A percentile compares a stretch with the other conserved stretches of the same genome.
Evolutionary conservation across 2,113 vertebrate genomes (phyloP).

Genomic region (Phaethornis superciliosus): DNA sequence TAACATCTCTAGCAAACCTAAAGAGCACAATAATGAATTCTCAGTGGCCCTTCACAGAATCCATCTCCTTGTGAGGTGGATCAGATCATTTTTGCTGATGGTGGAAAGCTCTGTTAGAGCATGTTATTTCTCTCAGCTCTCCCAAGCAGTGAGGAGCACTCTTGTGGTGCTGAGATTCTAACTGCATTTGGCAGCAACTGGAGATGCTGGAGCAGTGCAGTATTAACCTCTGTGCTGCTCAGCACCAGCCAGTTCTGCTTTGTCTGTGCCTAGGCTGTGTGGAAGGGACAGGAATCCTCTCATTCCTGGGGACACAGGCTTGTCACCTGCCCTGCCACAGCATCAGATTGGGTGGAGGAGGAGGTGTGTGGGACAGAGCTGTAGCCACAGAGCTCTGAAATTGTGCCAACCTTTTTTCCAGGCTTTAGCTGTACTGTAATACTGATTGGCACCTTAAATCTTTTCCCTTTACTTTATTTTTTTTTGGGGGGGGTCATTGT

Average conservation of each 20-base stretch:
- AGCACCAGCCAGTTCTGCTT: neutral
- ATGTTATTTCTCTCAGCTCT: neutral
- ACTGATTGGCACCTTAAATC: neutral
- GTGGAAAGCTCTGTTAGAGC: neutral
- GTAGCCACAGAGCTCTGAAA: neutral
- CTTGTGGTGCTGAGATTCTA: neutral
- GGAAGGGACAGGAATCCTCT: neutral
- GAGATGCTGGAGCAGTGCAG: neutral
- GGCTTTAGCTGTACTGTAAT: neutral
- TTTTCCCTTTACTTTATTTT: neutral
- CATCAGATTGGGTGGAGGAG: neutral
- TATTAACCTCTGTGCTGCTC: neutral
- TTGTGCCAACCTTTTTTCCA: neutral
- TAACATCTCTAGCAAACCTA: neutral
- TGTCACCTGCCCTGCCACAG: neutral
- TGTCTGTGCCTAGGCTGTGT: neutral
- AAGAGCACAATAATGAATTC: neutral
- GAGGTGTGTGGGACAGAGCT: neutral
- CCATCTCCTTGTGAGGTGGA: neutral
- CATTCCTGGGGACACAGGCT: fast-evolving
- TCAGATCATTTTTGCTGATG: neutral
- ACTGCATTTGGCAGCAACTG: neutral
- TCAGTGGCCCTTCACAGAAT: neutral
- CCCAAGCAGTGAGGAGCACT: neutral
- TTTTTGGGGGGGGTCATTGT: neutral